Conservation (phyloP, 2,113 vertebrate genomes). For the Gadus macrocephalus region DNA sequence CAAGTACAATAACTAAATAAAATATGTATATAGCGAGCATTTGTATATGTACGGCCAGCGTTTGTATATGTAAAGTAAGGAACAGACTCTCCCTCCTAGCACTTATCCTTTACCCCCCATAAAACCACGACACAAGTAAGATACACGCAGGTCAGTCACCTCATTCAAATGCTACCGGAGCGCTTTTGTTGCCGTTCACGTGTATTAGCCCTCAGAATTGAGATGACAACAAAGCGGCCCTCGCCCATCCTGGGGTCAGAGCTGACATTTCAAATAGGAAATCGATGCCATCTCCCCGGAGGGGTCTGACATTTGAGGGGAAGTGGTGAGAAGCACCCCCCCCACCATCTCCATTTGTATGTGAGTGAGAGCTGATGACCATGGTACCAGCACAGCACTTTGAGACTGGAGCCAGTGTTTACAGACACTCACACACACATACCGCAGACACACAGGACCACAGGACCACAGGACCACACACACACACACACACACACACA, state of each 20-base stretch:
- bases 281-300: constrained; percentile 11
- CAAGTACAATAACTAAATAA: no score
- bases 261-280: constrained; percentile 3
- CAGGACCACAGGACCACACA: background rate
- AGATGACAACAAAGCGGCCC: background rate
- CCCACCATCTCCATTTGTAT: background rate
- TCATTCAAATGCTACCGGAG: no score
- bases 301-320: constrained; percentile 4
- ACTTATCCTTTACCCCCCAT: no score
- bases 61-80: no score
- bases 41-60: no score
- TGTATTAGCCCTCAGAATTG: background rate
- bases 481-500: background rate
- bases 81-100: no score
- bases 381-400: background rate
- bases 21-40: no score
- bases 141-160: no score
- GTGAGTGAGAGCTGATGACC: background rate
- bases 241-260: background rate
- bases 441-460: no score
- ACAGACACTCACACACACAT: background rate
- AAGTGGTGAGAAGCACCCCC: background rate
- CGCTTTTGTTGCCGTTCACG: background rate
- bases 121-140: no score
- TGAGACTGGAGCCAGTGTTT: background rate